Base-by-base conservation (phyloP, 1,140 invertebrate genomes). In the Eubasilissa regina region DNA sequence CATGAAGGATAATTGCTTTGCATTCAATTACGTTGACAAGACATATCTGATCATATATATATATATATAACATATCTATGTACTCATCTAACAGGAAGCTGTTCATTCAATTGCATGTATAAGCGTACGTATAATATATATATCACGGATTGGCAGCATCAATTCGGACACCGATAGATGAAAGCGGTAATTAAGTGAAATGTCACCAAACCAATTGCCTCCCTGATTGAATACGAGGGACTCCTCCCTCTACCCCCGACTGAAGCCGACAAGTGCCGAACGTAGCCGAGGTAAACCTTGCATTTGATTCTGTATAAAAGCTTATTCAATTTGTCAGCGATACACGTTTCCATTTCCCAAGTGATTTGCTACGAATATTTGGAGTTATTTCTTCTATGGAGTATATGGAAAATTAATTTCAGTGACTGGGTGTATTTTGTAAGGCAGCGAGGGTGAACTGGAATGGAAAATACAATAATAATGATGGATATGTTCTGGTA, bases 151-250 rank as follows among this genome's bases (percentile, higher is more conserved):
- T 62, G 13, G 60, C 10, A 25, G 35, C 60, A 12, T 19, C 17
- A 25, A 62, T 35, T 35, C 25, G 64, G 44, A n/a, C 64, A 45
- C 78, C 74, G 25, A 60, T 70, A 51, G 75, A 75, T 44, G 73
- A 77, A 73, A 58, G 70, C 48, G 79, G 74, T 80, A 82, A 82
- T 82, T 78, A 80, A 82, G 81, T 82, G 81, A 82, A 80, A 82
- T 79, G 81, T 82, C 81, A 80, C 78, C 78, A 44, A 79, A 62
- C 75, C 81, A 82, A 80, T 82, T 77, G 74, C 64, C 75, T 76
- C 72, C 80, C 80, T 81, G 80, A 81, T 81, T 82, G 81, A 79
- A 82, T 79, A 60, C 79, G 77, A 79, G 75, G 80, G 77, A 75
- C 74, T 55, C 68, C 21, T 35, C 47, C 68, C 68, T 48, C 19